Conservation (phyloP, 2,888 invertebrate genomes). For the Drosophila emarginata region DNA sequence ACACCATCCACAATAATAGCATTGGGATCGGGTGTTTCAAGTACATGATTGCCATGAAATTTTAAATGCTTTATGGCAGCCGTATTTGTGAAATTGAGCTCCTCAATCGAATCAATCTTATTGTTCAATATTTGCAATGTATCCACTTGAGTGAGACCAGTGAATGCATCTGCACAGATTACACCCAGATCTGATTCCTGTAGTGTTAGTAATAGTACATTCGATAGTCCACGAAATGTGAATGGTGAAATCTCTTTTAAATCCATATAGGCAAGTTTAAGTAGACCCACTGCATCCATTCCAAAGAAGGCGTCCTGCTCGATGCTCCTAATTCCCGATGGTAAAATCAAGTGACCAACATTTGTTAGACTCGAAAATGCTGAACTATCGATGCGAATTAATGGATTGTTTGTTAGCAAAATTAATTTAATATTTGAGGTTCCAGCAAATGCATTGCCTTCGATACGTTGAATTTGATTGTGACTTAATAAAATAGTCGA, state of each 20-base stretch:
- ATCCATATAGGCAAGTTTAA: constrained; percentile 93
- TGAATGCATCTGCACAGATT: constrained; percentile 89
- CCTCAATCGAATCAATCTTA: constrained; percentile 92
- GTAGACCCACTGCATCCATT: constrained; percentile 90
- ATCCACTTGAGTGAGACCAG: constrained; percentile 88
- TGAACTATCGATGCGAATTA: constrained; percentile 90
- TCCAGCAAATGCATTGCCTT: constrained; percentile 92
- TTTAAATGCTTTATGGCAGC: constrained; percentile 88
- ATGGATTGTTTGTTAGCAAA: constrained; percentile 92
- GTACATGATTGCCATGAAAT: constrained; percentile 91
- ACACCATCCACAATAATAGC: constrained; percentile 89
- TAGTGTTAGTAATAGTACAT: constrained; percentile 89
- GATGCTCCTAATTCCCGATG: constrained; percentile 89
- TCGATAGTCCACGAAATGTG: constrained; percentile 90
- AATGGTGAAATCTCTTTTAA: constrained; percentile 87
- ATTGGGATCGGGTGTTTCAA: constrained; percentile 88
- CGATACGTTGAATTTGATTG: constrained; percentile 88
- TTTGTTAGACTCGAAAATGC: constrained; percentile 93
- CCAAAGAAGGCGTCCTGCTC: constrained; percentile 92
- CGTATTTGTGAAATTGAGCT: constrained; percentile 87
- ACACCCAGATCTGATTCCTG: constrained; percentile 92
- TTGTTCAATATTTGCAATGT: constrained; percentile 91
- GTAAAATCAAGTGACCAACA: constrained; percentile 91
- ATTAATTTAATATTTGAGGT: constrained; percentile 92
- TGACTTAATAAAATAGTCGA: constrained; percentile 87